Evolutionary conservation across 2,888 invertebrate genomes (phyloP), one percentile per base, ranked within the genome.

Genomic region (Crossocerus cetratus): DNA sequence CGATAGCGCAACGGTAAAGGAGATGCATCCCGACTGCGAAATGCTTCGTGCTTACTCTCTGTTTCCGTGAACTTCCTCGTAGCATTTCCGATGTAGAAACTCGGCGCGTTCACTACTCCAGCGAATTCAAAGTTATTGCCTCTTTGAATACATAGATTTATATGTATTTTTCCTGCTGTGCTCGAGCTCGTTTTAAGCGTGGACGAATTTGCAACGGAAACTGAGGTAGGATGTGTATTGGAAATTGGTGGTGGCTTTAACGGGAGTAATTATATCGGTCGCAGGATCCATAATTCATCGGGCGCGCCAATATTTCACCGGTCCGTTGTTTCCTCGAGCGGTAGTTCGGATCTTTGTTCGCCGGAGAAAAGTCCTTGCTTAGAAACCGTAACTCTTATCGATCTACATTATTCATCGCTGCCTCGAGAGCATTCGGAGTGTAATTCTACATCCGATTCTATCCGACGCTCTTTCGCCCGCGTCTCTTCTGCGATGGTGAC

Each of bases 181-280:
- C 32, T 32, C 23, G 8, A 2, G 8, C 32, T 32, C 8, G 32
- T 32, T 32, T 32, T 32, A 32, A 4, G 8, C 32, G 8, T 32
- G 1, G 32, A n/a, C n/a, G 5, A 5, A 32, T 32, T 32, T 32
- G 32, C 32, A 32, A 32, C 11, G 32, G 32, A 32, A 32, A 32
- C 5, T 32, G 49, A 13, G 14, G 0, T n/a, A n/a, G 49, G 3
- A 49, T 49, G 4, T 49, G 16, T 14, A 59, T 59, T 18, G n/a
- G 2, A 18, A 59, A 8, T 59, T 42, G 20, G 16, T 2, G 22
- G 43, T 14, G 14, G 44, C 5, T n/a, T 49, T 14, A 20, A 22
- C 22, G 22, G n/a, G 14, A 49, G 14, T 61, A 61, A 49, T 53
- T 22, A 61, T 61, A 23, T 59, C 59, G 59, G 59, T 20, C 61